A percentile compares a stretch with the other conserved stretches of the same genome.
Evolutionary conservation across 2,797 vertebrate species (phyloP).

Genomic region (Sardinella longiceps): DNA sequence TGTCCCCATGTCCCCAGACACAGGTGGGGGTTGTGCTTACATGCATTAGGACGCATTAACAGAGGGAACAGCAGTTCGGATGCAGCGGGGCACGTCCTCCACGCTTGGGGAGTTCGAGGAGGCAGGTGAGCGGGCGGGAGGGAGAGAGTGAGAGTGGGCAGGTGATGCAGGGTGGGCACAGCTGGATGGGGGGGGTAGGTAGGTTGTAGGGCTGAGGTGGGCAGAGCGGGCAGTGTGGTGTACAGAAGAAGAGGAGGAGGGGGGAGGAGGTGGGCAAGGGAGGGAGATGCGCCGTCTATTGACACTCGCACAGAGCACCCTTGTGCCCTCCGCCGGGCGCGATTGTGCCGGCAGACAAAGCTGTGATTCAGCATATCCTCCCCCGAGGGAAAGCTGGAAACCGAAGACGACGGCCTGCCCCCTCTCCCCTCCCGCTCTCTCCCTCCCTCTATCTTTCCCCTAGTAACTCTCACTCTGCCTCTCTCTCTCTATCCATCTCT

Average conservation of each 20-base stretch:
- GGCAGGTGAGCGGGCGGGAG: background rate
- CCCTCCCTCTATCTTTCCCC: conserved; percentile 53
- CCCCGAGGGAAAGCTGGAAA: conserved; percentile 76
- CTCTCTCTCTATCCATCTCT: background rate
- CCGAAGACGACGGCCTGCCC: conserved; percentile 72
- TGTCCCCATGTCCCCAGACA: background rate
- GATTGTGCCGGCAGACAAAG: conserved; percentile 81
- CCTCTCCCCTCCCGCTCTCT: conserved; percentile 54
- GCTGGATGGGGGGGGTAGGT: background rate
- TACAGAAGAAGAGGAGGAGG: background rate
- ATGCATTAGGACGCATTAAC: conserved; percentile 24
- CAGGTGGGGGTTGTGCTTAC: conserved; percentile 29
- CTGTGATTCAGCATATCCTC: conserved; percentile 82
- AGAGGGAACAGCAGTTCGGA: conserved; percentile 25
- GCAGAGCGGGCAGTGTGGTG: background rate
- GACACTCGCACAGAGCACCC: conserved; percentile 78
- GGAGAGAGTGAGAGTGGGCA: background rate
- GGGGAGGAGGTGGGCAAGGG: conserved; percentile 14
- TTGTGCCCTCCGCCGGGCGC: conserved; percentile 77
- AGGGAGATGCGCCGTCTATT: conserved; percentile 72
- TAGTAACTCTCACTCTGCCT: conserved; percentile 39
- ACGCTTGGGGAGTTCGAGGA: background rate
- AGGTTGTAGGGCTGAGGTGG: conserved; percentile 19
- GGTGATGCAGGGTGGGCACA: background rate
- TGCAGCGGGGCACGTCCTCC: background rate